Evolutionary conservation across 1,140 invertebrate species (phyloP).

Genomic region (Calosoma granatense): DNA sequence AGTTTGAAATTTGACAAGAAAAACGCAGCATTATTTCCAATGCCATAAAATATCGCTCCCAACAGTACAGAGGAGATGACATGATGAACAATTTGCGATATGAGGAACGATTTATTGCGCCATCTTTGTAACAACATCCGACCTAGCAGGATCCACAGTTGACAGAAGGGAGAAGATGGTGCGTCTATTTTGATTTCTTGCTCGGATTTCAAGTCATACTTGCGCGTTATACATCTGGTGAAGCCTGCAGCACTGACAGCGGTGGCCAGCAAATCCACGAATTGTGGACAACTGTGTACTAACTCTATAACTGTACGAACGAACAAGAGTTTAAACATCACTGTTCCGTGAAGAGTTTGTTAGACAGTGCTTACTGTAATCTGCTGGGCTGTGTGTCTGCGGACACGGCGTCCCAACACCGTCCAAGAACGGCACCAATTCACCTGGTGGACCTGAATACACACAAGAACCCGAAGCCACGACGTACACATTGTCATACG

Average conservation of each 20-base stretch:
- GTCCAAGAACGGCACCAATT: conserved; percentile 60
- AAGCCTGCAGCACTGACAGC: no score
- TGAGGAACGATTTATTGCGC: conserved; percentile 42
- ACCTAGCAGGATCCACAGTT: conserved; percentile 41
- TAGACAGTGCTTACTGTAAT: conserved; percentile 50
- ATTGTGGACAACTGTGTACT: conserved; percentile 13
- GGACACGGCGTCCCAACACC: conserved; percentile 59
- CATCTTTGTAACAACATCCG: conserved; percentile 42
- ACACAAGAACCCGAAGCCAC: conserved; percentile 56
- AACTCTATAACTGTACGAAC: conserved; percentile 19
- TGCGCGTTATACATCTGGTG: no score
- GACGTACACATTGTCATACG: conserved; percentile 40
- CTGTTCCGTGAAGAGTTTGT: conserved; percentile 10
- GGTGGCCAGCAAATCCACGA: no score
- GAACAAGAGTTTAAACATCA: conserved; percentile 16
- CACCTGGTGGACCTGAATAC: conserved; percentile 59
- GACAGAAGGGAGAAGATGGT: conserved; percentile 40
- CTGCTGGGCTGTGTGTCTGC: conserved; percentile 71
- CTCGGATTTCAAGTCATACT: no score
- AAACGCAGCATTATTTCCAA: conserved; percentile 41
- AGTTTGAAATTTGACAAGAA: conserved; percentile 49
- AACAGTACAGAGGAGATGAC: conserved; percentile 39
- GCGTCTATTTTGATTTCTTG: conserved; percentile 34
- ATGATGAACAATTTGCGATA: conserved; percentile 46
- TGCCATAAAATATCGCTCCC: conserved; percentile 42